Evolutionary conservation across 1,140 invertebrate genomes (phyloP), one percentile per base, ranked within the genome.

Genomic region (Heliothis virescens): DNA sequence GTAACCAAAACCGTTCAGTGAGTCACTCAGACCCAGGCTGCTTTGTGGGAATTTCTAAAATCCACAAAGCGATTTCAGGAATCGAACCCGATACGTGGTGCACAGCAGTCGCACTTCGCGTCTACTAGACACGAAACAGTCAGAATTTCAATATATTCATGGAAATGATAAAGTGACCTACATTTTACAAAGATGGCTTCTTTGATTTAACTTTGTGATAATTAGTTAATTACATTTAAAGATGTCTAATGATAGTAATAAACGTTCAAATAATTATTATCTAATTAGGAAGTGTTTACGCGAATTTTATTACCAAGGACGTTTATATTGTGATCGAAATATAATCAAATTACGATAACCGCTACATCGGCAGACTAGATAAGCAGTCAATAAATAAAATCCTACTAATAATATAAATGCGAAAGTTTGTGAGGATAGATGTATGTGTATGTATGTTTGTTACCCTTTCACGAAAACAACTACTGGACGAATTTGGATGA

Each of bases 251-350:
- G n/a, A n/a, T 65, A 34, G 47, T 65, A 18, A 3, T 47, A 21
- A 57, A 41, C 15, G 16, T 48, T 48, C 21, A 41, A 53, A 18
- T 47, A n/a, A 65, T 65, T 48, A 1, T 10, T 67, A 65, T 63
- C 60, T 63, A 34, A 62, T 63, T 63, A 63, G 60, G 60, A 63
- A 63, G 26, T 13, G 21, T 60, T 63, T 47, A 16, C 63, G 60
- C 60, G 15, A 69, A 50, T 21, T 34, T 48, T 34, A 41, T n/a
- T 41, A 16, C 5, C 67, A 53, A 53, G 67, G 67, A 71, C 67
- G 13, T 53, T 52, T 29, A 29, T 71, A 26, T 34, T 62, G 34
- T 62, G 26, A n/a, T 62, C 26, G 34, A 47, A 34, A 7, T 11
- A 60, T 60, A 41, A 16, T 71, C 21, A 13, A 29, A n/a, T 71